Conservation (phyloP, 2,888 invertebrate species). For the Neelides folsomi region DNA sequence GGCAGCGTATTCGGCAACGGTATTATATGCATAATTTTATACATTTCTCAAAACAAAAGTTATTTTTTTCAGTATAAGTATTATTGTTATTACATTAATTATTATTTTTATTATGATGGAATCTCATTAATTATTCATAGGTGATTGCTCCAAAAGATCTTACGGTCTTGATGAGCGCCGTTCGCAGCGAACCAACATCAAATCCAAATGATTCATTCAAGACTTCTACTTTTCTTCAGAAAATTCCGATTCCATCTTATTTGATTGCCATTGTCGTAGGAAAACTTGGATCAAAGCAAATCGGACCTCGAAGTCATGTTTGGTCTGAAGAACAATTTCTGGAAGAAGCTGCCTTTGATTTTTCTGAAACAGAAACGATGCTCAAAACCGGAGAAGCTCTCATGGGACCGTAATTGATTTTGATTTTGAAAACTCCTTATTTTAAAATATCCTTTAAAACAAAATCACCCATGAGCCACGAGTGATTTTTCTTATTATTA, state of each 20-base stretch:
- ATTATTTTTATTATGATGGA: not conserved
- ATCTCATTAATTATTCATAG: slow-evolving; percentile 36
- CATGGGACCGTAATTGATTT: slow-evolving; percentile 46
- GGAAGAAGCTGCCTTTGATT: slow-evolving; percentile 73
- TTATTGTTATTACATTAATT: no score
- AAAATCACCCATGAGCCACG: no score
- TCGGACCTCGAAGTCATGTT: slow-evolving; percentile 69
- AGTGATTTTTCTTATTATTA: no score
- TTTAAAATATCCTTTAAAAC: not conserved
- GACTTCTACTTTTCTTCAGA: slow-evolving; percentile 48
- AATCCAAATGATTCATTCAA: not conserved
- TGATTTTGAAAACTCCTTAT: not conserved
- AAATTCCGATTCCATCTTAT: slow-evolving; percentile 76
- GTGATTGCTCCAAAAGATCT: slow-evolving; percentile 59
- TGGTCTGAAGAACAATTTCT: slow-evolving; percentile 81
- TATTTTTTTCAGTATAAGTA: no score
- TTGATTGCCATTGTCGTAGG: slow-evolving; percentile 81
- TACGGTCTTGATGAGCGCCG: slow-evolving; percentile 78
- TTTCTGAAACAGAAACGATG: slow-evolving; percentile 72
- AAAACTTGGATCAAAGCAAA: slow-evolving; percentile 54
- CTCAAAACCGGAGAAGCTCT: slow-evolving; percentile 65
- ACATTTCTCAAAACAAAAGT: no score
- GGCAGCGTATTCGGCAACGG: no score
- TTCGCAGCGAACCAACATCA: slow-evolving; percentile 42
- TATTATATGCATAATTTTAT: no score